Conservation (phyloP, 2,888 invertebrate species). For the Gisinianus flammeolus region DNA sequence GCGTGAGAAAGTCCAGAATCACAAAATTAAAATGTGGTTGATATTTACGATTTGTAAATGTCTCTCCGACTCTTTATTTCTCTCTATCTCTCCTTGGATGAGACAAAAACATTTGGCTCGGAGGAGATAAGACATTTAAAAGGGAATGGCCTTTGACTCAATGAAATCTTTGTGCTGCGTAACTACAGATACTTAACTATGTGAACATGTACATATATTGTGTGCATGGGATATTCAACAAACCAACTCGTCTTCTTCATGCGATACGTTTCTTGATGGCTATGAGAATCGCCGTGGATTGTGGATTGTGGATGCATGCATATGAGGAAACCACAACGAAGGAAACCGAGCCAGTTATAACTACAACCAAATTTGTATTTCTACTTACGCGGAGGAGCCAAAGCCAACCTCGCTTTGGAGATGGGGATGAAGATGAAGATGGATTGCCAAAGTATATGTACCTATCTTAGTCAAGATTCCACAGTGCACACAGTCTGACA, state of each 20-base stretch:
- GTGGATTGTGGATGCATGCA: not conserved
- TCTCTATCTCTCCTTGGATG: slow-evolving; percentile 4
- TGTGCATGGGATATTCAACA: not conserved
- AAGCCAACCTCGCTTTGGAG: not conserved
- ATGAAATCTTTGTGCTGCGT: not conserved
- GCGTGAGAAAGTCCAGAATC: slow-evolving; percentile 26
- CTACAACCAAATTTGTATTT: not conserved
- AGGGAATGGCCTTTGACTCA: not conserved
- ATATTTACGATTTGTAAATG: slow-evolving; percentile 34
- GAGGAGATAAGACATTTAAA: slow-evolving; percentile 31
- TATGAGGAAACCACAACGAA: not conserved
- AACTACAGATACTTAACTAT: not conserved
- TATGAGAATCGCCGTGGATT: too few relatives aligned
- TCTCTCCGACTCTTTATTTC: not conserved
- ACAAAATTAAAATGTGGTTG: slow-evolving; percentile 24
- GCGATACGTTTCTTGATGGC: too few relatives aligned
- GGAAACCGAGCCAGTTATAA: too few relatives aligned
- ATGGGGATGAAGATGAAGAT: not conserved
- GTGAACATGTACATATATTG: not conserved
- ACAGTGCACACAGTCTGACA: not conserved
- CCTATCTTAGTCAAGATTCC: too few relatives aligned
- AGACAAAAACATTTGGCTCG: slow-evolving; percentile 31
- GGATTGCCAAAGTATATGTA: not conserved
- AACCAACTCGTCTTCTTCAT: too few relatives aligned
- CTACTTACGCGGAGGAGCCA: not conserved